Evolutionary conservation across 2,113 vertebrate species (phyloP).

Genomic region (Silurus asotus): DNA sequence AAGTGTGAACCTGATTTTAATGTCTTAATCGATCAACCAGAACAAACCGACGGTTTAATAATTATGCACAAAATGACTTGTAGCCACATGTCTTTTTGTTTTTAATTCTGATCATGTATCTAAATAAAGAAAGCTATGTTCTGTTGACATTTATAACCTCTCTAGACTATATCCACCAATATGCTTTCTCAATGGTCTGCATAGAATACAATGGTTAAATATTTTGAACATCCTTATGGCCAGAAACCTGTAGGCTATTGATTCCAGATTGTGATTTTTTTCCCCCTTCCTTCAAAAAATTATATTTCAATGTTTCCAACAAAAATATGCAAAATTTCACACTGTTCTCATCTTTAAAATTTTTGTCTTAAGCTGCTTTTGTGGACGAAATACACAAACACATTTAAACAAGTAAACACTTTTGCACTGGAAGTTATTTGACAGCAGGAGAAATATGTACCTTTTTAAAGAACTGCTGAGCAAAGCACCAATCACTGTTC

Average conservation of each 20-base stretch:
- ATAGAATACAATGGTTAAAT: background rate
- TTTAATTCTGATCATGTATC: background rate
- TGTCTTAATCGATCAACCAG: background rate
- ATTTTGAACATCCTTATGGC: background rate
- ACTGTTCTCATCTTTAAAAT: background rate
- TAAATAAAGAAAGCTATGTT: background rate
- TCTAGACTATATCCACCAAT: background rate
- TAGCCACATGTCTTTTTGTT: background rate
- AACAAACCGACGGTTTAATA: background rate
- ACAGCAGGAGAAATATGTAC: background rate
- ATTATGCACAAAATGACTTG: background rate
- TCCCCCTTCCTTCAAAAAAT: background rate
- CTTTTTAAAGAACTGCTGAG: background rate
- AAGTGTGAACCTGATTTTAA: background rate
- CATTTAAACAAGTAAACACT: background rate
- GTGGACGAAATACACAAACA: background rate
- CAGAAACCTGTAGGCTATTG: no score
- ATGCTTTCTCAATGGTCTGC: background rate
- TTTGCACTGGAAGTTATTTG: background rate
- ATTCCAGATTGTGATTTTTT: background rate
- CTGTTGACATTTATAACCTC: background rate
- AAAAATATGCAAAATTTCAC: background rate
- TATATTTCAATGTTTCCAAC: background rate
- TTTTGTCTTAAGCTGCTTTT: background rate
- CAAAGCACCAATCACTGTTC: background rate